A percentile compares a stretch with the other conserved stretches of the same genome.
Conservation (phyloP, 2,113 vertebrate species). For the Atherinomorus stipes region DNA sequence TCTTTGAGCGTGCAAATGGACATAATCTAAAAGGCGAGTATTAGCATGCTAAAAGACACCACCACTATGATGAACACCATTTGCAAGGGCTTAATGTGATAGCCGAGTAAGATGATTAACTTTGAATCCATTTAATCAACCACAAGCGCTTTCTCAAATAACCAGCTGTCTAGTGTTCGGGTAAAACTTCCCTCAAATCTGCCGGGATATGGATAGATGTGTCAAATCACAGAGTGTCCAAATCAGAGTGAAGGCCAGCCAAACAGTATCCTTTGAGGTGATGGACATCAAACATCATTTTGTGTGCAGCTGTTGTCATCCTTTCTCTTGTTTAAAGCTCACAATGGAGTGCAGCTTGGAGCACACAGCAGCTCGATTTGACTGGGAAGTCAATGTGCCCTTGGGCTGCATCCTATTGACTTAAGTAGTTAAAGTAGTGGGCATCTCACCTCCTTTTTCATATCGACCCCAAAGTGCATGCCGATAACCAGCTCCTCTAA, state of each 20-base stretch:
- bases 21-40: constrained; percentile 69
- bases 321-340: constrained; percentile 30
- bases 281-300: constrained; percentile 60
- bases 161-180: constrained; percentile 56
- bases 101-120: constrained; percentile 78
- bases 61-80: constrained; percentile 70
- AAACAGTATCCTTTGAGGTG: constrained; percentile 46
- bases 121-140: constrained; percentile 81
- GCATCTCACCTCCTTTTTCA: constrained; percentile 39
- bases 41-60: constrained; percentile 79
- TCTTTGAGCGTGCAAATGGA: constrained; percentile 70
- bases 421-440: constrained; percentile 48
- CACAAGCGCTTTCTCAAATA: constrained; percentile 64
- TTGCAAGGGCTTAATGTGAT: constrained; percentile 77
- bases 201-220: constrained; percentile 42
- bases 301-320: constrained; percentile 43
- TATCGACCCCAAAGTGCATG: constrained; percentile 29
- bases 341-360: constrained; percentile 34
- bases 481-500: constrained; percentile 32
- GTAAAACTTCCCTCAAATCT: constrained; percentile 65
- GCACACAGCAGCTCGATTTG: constrained; percentile 45
- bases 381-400: constrained; percentile 66
- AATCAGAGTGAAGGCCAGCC: constrained; percentile 36
- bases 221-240: constrained; percentile 40
- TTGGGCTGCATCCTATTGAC: constrained; percentile 71